A percentile compares a stretch with the other conserved stretches of the same genome.
Evolutionary conservation across 2,888 invertebrate species (phyloP).

Genomic region (Catonia carolina): DNA sequence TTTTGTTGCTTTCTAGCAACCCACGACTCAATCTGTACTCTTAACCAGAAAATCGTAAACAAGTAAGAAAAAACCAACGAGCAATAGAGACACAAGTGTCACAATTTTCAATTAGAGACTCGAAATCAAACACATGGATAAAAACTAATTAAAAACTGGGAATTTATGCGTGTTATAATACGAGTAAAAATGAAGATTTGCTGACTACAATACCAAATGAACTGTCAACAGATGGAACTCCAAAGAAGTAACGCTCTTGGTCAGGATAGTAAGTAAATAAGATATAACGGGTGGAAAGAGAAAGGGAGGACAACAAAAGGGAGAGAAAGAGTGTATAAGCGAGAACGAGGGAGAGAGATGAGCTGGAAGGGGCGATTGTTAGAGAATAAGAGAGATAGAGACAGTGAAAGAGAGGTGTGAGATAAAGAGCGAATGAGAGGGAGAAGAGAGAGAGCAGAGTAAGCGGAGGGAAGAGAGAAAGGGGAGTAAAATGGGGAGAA

Average conservation of each 20-base stretch:
- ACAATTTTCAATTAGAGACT: no score
- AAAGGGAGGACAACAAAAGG: background rate
- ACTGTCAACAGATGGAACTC: background rate
- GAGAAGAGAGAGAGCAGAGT: background rate
- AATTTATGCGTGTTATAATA: background rate
- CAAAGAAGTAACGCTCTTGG: no score
- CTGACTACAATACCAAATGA: background rate
- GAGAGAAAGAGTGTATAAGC: background rate
- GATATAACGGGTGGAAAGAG: background rate
- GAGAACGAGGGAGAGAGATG: background rate
- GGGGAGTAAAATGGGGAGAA: background rate
- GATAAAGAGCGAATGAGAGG: conserved; percentile 1
- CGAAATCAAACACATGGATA: no score
- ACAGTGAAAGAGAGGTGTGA: background rate
- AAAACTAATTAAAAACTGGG: no score
- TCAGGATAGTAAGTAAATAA: no score
- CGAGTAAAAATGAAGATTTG: background rate
- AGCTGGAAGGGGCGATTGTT: background rate
- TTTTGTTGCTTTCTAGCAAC: no score
- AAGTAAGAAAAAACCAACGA: no score
- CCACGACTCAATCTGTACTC: no score
- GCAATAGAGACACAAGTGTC: no score
- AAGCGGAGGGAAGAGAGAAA: background rate
- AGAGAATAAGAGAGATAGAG: conserved; percentile 4
- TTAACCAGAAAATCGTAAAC: no score